Percentiles rank a stretch among this genome's conserved stretches.
These are phyloP conservation scores for Canis aureus DNA, from an alignment of 2,113 vertebrate species.

Conservation along the genomic window DNA sequence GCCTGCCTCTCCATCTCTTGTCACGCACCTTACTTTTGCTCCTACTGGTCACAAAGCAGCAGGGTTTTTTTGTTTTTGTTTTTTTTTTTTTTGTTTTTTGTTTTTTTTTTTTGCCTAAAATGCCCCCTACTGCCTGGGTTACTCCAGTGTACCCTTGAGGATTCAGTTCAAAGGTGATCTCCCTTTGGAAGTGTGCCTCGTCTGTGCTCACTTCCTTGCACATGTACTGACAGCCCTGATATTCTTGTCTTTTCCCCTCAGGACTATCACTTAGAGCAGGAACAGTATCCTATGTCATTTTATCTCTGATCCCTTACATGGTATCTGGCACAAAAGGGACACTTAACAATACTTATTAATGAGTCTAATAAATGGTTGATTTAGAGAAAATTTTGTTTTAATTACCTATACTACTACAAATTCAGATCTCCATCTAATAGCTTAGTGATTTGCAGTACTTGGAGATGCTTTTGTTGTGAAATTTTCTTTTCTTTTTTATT, in stretches of 20 bases:
- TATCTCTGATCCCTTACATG: neutral
- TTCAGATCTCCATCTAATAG: neutral
- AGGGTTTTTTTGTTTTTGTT: neutral
- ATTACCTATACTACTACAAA: neutral
- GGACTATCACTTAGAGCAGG: neutral
- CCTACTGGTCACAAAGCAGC: neutral
- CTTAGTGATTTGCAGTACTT: neutral
- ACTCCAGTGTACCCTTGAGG: neutral
- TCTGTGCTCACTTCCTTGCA: neutral
- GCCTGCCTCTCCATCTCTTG: neutral
- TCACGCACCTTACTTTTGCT: neutral
- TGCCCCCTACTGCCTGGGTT: neutral
- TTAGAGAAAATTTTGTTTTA: conserved; percentile 36
- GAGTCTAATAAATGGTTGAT: neutral
- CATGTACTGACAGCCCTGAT: neutral
- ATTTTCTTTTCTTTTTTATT: neutral
- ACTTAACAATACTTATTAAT: neutral
- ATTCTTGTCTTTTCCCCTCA: neutral
- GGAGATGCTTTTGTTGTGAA: neutral
- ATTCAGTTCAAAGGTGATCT: neutral
- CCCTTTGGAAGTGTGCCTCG: neutral
- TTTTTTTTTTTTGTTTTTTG: neutral
- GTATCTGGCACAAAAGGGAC: neutral
- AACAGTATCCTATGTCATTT: neutral
- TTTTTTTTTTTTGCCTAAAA: neutral